Conservation (phyloP, 2,797 vertebrate species). For the Pseudochirops cupreus region DNA sequence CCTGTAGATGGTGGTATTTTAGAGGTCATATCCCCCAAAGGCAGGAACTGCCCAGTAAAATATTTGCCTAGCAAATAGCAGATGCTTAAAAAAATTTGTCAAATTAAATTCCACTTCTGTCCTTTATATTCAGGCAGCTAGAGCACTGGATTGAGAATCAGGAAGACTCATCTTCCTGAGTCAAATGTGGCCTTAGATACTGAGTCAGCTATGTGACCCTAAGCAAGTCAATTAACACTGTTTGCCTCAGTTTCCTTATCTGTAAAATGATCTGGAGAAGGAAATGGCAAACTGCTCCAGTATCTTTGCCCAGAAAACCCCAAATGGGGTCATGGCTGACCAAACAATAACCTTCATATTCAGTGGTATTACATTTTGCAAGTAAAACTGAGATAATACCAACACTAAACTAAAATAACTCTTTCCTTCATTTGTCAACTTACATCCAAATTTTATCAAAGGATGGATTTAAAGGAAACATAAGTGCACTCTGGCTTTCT, state of each 20-base stretch:
- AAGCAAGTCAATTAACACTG: not conserved
- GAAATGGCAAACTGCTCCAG: not conserved
- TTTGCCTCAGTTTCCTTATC: not conserved
- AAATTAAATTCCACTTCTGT: slow-evolving; percentile 33
- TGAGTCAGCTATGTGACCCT: not conserved
- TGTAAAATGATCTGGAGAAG: not conserved
- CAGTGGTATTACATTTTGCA: not conserved
- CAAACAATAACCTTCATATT: not conserved
- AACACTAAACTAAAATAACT: not conserved
- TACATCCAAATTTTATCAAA: not conserved
- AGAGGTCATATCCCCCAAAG: not conserved
- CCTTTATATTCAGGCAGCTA: slow-evolving; percentile 14
- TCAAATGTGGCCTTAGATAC: not conserved
- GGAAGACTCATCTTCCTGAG: not conserved
- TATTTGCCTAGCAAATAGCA: not conserved
- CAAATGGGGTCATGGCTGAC: not conserved
- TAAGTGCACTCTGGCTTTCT: not conserved
- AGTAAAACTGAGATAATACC: not conserved
- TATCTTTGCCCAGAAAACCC: not conserved
- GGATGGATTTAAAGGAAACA: not conserved
- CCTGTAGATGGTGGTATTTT: not conserved
- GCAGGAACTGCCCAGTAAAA: not conserved
- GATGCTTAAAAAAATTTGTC: not conserved
- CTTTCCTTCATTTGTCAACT: not conserved
- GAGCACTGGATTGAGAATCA: not conserved